Conservation (phyloP, 2,113 vertebrate genomes). For the Corapipo altera region DNA sequence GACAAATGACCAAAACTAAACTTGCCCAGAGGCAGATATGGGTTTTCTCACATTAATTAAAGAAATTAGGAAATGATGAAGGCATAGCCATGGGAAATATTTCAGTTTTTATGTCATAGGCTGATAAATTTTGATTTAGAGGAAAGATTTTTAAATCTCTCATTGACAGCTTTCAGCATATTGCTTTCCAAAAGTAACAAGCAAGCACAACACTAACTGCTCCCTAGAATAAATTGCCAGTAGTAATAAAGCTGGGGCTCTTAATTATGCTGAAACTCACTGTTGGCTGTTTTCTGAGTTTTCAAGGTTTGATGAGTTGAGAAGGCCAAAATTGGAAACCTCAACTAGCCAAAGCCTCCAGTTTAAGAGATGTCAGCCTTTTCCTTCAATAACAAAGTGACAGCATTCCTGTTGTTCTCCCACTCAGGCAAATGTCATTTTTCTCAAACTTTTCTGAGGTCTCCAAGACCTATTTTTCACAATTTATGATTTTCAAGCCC, state of each 20-base stretch:
- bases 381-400: neutral
- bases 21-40: neutral
- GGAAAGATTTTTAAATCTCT: conserved; percentile 9
- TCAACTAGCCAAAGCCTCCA: neutral
- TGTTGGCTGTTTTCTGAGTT: neutral
- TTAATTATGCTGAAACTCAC: neutral
- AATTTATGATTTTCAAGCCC: conserved; percentile 44
- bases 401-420: neutral
- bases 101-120: neutral
- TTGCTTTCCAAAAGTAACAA: neutral
- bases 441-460: conserved; percentile 22
- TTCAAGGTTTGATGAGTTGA: neutral
- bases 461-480: conserved; percentile 12
- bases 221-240: neutral
- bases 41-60: conserved; percentile 53
- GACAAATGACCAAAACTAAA: conserved; percentile 31
- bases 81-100: neutral
- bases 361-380: neutral
- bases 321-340: neutral
- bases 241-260: neutral
- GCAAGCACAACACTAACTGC: neutral
- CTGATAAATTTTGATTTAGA: conserved; percentile 30
- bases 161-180: neutral
- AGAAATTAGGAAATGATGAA: conserved; percentile 48
- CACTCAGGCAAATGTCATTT: neutral